Conservation (phyloP, 2,888 invertebrate species). For the Chymomyza caudatula region DNA sequence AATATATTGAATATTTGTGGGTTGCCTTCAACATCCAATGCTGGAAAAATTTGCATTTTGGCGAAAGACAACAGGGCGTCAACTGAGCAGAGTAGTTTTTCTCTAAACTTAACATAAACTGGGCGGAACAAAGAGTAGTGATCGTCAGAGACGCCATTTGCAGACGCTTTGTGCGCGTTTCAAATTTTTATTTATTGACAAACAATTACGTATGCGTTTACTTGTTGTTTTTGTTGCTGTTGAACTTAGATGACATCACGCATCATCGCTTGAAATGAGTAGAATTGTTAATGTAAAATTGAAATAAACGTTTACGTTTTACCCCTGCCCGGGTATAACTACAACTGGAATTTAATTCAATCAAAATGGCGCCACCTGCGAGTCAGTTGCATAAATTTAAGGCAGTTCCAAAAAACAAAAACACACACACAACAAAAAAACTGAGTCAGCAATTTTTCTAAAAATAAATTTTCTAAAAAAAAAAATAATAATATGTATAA, state of each 20-base stretch:
- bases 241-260: conserved; percentile 55
- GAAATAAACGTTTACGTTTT: conserved; percentile 14
- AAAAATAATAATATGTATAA: background rate
- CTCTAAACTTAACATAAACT: background rate
- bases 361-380: conserved; percentile 39
- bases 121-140: conserved; percentile 16
- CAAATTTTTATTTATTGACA: conserved; percentile 32
- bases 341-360: background rate
- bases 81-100: conserved; percentile 38
- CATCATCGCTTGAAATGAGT: conserved; percentile 41
- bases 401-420: background rate
- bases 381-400: conserved; percentile 54
- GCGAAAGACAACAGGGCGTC: conserved; percentile 50
- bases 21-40: background rate
- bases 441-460: conserved; percentile 30
- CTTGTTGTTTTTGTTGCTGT: conserved; percentile 1
- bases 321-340: conserved; percentile 17
- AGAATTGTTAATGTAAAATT: conserved; percentile 26
- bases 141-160: background rate
- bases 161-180: background rate
- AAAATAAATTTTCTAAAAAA: conserved; percentile 1
- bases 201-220: conserved; percentile 22
- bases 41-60: conserved; percentile 37
- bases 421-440: conserved; percentile 24
- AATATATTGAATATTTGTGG: background rate